These are phyloP conservation scores for Orthonyx spaldingii DNA, from an alignment of 2,113 vertebrate species.

Conservation along the genomic window DNA sequence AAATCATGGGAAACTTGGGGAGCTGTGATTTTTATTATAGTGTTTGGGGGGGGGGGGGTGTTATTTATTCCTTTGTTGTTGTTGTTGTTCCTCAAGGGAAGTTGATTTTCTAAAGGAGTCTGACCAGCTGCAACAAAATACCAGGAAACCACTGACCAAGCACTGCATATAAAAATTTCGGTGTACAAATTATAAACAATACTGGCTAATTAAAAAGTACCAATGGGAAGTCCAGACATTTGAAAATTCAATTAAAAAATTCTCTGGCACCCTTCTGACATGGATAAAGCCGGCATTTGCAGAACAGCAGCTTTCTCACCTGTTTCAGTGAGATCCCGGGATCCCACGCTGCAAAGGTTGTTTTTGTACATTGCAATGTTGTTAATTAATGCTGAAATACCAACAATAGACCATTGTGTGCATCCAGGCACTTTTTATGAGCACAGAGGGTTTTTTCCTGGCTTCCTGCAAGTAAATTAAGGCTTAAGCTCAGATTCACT, in stretches of 20 bases:
- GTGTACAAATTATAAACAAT: conserved; percentile 55
- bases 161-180: conserved; percentile 35
- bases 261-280: conserved; percentile 53
- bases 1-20: conserved; percentile 40
- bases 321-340: not conserved
- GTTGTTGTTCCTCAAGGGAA: conserved; percentile 42
- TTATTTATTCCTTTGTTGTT: conserved; percentile 33
- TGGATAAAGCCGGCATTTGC: conserved; percentile 46
- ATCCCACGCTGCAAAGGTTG: conserved; percentile 34
- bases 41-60: not conserved
- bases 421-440: conserved; percentile 17
- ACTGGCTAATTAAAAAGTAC: conserved; percentile 50
- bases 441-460: not conserved
- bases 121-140: conserved; percentile 65
- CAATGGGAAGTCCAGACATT: conserved; percentile 60
- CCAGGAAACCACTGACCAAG: conserved; percentile 63
- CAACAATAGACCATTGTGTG: conserved; percentile 55
- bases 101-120: conserved; percentile 50
- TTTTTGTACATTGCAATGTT: conserved; percentile 5
- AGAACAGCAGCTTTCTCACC: conserved; percentile 58
- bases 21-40: conserved; percentile 12
- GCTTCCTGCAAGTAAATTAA: not conserved
- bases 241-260: conserved; percentile 54
- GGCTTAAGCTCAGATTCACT: not conserved
- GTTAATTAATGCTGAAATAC: conserved; percentile 31